phyloP scores from a whole-genome alignment of 1,140 invertebrate species.

The Lasioglossum albipes region DNA sequence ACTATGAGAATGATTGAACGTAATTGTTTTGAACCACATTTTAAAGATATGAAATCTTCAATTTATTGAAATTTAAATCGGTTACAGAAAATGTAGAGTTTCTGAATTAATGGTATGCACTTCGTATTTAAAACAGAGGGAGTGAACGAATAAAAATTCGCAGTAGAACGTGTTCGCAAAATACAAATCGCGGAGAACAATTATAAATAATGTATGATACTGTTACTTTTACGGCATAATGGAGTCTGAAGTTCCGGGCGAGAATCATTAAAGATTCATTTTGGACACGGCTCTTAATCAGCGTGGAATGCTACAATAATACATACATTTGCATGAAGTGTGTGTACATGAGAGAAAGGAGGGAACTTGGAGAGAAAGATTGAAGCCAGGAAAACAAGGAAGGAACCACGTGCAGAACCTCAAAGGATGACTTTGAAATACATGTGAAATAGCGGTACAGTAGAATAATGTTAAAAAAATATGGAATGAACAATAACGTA shows the following conservation, averaged over 20 bases:
- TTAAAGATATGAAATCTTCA: no score
- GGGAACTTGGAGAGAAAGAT: slow-evolving; percentile 33
- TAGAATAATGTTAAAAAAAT: not conserved
- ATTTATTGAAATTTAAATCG: no score
- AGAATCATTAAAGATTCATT: slow-evolving; percentile 53
- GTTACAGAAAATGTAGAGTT: no score
- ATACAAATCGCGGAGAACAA: no score
- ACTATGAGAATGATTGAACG: no score
- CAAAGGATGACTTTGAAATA: not conserved
- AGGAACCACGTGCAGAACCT: slow-evolving; percentile 18
- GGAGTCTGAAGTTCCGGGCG: slow-evolving; percentile 27
- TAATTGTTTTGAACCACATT: no score
- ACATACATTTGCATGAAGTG: slow-evolving; percentile 44
- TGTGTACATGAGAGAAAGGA: slow-evolving; percentile 16
- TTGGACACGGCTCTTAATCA: slow-evolving; percentile 31
- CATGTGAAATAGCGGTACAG: slow-evolving; percentile 11
- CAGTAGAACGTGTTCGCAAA: not conserved
- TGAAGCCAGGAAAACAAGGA: slow-evolving; percentile 39
- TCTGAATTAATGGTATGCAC: no score
- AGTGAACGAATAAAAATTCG: not conserved
- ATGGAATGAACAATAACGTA: not conserved
- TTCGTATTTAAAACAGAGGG: not conserved
- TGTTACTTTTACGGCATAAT: slow-evolving; percentile 29
- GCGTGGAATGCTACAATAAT: slow-evolving; percentile 44
- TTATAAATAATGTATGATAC: slow-evolving; percentile 48